Percentiles rank a stretch among this genome's conserved stretches.
phyloP scores from a whole-genome alignment of 2,113 vertebrate genomes.

The Saguinus imperator region DNA sequence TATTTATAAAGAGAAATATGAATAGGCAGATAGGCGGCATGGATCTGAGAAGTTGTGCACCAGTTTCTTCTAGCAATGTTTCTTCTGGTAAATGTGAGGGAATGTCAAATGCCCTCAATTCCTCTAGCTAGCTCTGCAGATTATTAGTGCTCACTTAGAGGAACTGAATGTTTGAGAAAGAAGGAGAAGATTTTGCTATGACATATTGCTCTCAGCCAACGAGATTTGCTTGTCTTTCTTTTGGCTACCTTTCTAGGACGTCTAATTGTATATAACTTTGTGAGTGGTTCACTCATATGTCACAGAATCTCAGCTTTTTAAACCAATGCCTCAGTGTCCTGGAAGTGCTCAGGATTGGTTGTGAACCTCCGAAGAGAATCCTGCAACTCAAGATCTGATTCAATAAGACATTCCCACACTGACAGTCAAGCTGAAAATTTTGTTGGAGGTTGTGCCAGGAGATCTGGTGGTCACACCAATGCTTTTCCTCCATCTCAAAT shows the following conservation, averaged over 20 bases:
- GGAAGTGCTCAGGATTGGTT: no score
- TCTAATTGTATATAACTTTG: not conserved
- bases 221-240: not conserved
- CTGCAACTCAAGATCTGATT: not conserved
- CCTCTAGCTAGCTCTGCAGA: not conserved
- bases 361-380: not conserved
- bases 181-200: not conserved
- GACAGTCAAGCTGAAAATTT: not conserved
- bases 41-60: not conserved
- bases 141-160: not conserved
- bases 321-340: not conserved
- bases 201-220: not conserved
- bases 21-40: not conserved
- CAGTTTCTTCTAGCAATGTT: not conserved
- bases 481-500: not conserved
- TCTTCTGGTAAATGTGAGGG: not conserved
- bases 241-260: not conserved
- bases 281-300: not conserved
- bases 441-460: not conserved
- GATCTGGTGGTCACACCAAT: fast-evolving
- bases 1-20: not conserved
- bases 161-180: not conserved
- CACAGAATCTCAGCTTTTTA: not conserved
- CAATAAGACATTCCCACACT: not conserved
- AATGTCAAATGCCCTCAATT: not conserved